Evolutionary conservation across 1,140 invertebrate species (phyloP).

Genomic region (Aporrectodea caliginosa): DNA sequence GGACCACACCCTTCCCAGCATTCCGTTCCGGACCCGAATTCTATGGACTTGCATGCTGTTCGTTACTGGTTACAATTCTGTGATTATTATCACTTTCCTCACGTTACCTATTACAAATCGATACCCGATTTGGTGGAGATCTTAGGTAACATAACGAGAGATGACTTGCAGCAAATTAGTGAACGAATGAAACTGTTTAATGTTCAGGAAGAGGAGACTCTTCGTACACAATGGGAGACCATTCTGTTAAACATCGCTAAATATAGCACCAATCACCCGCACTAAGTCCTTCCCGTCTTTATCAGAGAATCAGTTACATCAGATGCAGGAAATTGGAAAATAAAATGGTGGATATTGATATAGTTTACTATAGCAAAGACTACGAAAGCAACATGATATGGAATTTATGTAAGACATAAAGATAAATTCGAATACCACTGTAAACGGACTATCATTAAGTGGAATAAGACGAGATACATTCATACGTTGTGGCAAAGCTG

Average conservation of each 20-base stretch:
- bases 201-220: neutral
- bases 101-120: slow-evolving; percentile 22
- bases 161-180: slow-evolving; percentile 10
- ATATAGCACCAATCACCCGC: neutral
- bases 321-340: no score
- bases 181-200: neutral
- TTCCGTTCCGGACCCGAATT: slow-evolving; percentile 27
- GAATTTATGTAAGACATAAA: no score
- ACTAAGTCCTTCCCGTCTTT: no score
- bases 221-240: neutral
- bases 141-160: slow-evolving; percentile 8
- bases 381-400: no score
- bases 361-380: no score
- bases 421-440: no score
- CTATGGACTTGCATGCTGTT: neutral
- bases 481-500: no score
- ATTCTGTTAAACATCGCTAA: slow-evolving; percentile 8
- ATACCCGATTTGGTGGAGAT: slow-evolving; percentile 28
- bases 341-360: no score
- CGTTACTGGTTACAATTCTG: slow-evolving; percentile 31
- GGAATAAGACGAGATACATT: no score
- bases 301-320: no score
- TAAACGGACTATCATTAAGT: no score
- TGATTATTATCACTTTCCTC: slow-evolving; percentile 30
- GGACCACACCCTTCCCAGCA: slow-evolving; percentile 7